A percentile compares a stretch with the other conserved stretches of the same genome.
These are phyloP conservation scores for Cephonodes hylas DNA, from an alignment of 2,888 invertebrate genomes.

Conservation along the genomic window DNA sequence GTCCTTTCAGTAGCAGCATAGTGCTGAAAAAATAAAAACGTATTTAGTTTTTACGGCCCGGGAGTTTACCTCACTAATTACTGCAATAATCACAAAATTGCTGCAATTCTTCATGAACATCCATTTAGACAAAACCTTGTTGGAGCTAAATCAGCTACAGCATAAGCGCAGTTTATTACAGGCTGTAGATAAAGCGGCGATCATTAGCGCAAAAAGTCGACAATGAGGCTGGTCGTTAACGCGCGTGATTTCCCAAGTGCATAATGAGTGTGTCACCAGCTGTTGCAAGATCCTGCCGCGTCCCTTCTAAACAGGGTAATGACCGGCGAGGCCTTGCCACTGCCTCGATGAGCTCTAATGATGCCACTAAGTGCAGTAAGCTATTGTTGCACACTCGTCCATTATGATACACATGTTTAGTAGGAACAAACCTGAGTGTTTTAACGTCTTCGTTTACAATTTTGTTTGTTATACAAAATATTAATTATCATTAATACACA, in stretches of 20 bases:
- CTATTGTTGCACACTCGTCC: background rate
- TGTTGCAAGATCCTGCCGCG: slow-evolving; percentile 22
- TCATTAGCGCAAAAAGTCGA: background rate
- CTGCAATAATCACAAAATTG: no score
- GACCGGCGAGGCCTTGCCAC: slow-evolving; percentile 21
- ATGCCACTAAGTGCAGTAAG: background rate
- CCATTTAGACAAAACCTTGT: no score
- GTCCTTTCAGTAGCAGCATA: no score
- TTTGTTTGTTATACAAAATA: no score
- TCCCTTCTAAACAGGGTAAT: slow-evolving; percentile 29
- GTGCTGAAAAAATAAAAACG: no score
- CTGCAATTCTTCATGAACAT: no score
- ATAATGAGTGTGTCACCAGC: slow-evolving; percentile 9
- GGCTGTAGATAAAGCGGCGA: background rate
- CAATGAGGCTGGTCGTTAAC: background rate
- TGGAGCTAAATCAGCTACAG: no score
- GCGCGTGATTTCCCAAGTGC: background rate
- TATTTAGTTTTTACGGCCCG: no score
- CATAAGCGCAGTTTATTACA: no score
- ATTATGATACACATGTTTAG: background rate
- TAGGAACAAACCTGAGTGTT: no score
- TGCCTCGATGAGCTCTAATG: background rate
- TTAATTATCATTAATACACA: no score
- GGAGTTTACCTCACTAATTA: no score
- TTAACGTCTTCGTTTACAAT: background rate